Conservation (phyloP, 2,113 vertebrate genomes). For the Nipponia nippon region DNA sequence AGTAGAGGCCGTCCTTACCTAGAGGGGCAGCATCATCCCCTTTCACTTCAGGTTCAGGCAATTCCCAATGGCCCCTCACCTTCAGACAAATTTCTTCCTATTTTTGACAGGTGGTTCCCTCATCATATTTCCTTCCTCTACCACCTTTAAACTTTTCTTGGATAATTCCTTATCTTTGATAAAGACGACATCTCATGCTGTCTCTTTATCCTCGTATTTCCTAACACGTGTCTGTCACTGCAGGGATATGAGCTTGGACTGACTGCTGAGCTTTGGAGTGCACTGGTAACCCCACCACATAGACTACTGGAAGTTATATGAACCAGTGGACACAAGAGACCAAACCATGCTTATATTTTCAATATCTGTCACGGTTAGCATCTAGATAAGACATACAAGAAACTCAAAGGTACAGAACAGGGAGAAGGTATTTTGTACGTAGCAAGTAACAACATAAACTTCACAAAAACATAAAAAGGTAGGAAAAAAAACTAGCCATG, state of each 20-base stretch:
- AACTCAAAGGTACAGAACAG: not conserved
- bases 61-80: not conserved
- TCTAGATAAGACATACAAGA: not conserved
- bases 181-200: not conserved
- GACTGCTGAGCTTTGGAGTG: not conserved
- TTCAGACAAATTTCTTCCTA: not conserved
- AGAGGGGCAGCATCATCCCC: not conserved
- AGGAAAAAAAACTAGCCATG: accelerated
- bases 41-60: not conserved
- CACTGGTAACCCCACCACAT: accelerated
- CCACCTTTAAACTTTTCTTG: not conserved
- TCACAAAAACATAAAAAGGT: not conserved
- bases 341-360: not conserved
- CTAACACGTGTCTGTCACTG: not conserved
- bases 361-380: not conserved
- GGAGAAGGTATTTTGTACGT: accelerated
- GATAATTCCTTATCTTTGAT: not conserved
- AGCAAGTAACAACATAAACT: not conserved
- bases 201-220: not conserved
- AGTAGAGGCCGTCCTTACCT: not conserved
- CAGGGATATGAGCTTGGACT: not conserved
- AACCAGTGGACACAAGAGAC: not conserved
- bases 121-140: not conserved
- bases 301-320: not conserved
- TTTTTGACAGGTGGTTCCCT: not conserved